Base-by-base conservation (phyloP, 2,113 vertebrate genomes). In the Asarcornis scutulata region DNA sequence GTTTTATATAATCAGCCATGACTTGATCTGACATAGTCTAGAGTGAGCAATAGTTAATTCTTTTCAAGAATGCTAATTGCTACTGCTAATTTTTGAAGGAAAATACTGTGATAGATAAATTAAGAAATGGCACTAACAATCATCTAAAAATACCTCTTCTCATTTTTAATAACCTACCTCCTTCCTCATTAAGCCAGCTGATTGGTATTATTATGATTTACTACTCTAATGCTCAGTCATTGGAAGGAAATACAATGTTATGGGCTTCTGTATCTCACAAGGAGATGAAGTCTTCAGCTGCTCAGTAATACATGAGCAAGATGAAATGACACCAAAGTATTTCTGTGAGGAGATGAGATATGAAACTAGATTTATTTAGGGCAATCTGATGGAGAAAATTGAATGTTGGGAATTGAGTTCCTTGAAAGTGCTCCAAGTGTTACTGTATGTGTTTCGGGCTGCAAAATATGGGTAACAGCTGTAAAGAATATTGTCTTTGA, bases 321-420 rank as follows among this genome's bases (percentile, higher is more conserved):
- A 77, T 77, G 62, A 91, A 34, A 69, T 88, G 85, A 68, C 88
- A 86, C 71, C 17, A 15, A 84, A 91, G 63, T 64, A 63, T 81
- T 96, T 97, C 81, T 9, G 11, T 29, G 36, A 86, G 48, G 91
- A 93, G 68, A 75, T 50, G 78, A 32, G 78, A 96, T 90, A 77
- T 22, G 62, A 94, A 97, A 95, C 56, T 85, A 95, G 93, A 97
- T 97, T 96, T 96, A 95, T 97, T 97, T 96, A 88, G 88, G 83
- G 87, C 81, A 91, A 92, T 94, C 96, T 94, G 95, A 96, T 95
- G 92, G 79, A 96, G 93, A 97, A 97, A 97, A 98, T 13, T 91
- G 94, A 97, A 93, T 96, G 92, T 46, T 80, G 87, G 67, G 96
- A 96, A 96, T 55, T 87, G 91, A 96, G 90, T 89, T 96, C 91